Conservation (phyloP, 2,113 vertebrate genomes). For the Gymnobelideus leadbeateri region DNA sequence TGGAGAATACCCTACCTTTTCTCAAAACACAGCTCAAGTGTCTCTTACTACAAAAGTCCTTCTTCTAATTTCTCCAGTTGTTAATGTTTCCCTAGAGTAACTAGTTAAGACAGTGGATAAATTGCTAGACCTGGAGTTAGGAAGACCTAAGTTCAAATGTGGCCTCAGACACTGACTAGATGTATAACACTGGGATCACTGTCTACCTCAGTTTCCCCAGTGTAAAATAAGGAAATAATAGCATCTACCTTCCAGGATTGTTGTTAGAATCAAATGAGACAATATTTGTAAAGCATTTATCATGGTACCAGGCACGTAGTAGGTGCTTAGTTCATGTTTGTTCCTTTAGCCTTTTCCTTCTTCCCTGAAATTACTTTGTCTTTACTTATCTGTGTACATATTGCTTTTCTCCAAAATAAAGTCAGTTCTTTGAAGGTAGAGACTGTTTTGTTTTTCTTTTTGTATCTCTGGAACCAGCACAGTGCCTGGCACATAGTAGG, state of each 20-base stretch:
- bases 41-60: not conserved
- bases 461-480: no score
- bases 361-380: not conserved
- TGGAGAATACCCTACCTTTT: no score
- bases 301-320: no score
- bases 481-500: no score
- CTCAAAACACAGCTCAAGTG: no score
- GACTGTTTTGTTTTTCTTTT: no score
- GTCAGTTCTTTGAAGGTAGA: no score
- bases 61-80: not conserved
- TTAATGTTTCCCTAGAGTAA: not conserved
- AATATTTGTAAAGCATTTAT: constrained; percentile 12
- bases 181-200: not conserved
- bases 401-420: no score
- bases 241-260: constrained; percentile 1
- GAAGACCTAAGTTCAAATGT: not conserved
- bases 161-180: not conserved
- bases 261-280: not conserved
- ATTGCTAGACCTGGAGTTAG: not conserved
- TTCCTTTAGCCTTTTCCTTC: not conserved
- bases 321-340: not conserved
- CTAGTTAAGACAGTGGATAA: not conserved
- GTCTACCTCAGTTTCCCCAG: not conserved
- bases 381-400: not conserved
- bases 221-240: constrained; percentile 12